phyloP scores from a whole-genome alignment of 2,797 vertebrate genomes.

The Champsocephalus esox region DNA sequence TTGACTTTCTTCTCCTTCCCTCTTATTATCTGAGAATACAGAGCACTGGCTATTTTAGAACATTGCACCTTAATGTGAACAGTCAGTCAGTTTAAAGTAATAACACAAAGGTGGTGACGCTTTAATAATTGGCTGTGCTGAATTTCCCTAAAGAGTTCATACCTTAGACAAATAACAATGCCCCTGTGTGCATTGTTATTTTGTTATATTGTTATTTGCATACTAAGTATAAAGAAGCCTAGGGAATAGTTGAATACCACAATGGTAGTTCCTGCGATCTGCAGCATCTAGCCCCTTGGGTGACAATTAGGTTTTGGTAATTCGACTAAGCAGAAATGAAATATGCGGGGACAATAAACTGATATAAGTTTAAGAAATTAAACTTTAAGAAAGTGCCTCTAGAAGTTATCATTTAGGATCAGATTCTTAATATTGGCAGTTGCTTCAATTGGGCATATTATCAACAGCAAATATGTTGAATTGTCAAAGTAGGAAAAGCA shows the following conservation, averaged over 20 bases:
- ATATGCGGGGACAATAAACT: not conserved
- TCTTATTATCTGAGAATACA: not conserved
- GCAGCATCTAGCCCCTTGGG: not conserved
- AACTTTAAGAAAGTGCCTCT: not conserved
- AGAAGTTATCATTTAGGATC: not conserved
- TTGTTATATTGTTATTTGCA: too few relatives aligned
- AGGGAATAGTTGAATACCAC: not conserved
- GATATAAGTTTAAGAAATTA: not conserved
- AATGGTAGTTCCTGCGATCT: not conserved
- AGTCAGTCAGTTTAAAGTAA: not conserved
- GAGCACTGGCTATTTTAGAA: not conserved
- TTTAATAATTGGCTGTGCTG: not conserved
- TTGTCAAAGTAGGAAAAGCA: not conserved
- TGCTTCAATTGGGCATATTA: not conserved
- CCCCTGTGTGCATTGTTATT: not conserved
- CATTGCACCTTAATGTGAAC: not conserved
- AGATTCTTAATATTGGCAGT: not conserved
- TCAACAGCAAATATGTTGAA: not conserved
- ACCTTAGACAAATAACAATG: not conserved
- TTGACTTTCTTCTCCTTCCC: slow-evolving; percentile 3
- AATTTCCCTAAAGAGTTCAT: not conserved
- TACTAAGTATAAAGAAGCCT: not conserved
- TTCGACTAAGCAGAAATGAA: not conserved
- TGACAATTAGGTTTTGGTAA: slow-evolving; percentile 15
- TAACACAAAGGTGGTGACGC: not conserved